These are phyloP conservation scores for Urophycis tenuis DNA, from an alignment of 2,797 vertebrate genomes.

Conservation along the genomic window DNA sequence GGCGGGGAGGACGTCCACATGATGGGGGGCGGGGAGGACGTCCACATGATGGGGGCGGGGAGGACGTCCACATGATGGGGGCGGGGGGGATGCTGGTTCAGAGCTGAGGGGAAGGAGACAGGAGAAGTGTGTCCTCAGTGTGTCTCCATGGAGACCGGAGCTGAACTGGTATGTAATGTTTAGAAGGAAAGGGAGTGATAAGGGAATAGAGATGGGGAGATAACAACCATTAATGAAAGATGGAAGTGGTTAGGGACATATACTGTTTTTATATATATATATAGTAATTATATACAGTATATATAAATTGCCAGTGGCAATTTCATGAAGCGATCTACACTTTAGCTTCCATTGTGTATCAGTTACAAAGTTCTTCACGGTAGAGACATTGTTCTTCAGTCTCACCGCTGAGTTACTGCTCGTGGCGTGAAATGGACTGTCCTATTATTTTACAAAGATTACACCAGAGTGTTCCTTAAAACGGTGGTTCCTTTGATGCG, in stretches of 20 bases:
- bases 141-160: too few relatives aligned
- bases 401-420: background rate
- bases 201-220: background rate
- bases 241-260: too few relatives aligned
- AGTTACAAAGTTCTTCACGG: background rate
- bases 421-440: background rate
- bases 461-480: background rate
- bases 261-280: too few relatives aligned
- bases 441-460: background rate
- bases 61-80: too few relatives aligned
- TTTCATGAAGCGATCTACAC: background rate
- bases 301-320: background rate
- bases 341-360: background rate
- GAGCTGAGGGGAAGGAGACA: too few relatives aligned
- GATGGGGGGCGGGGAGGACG: too few relatives aligned
- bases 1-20: too few relatives aligned
- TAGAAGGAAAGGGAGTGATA: background rate
- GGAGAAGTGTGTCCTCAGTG: too few relatives aligned
- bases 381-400: background rate
- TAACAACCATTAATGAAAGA: background rate
- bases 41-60: too few relatives aligned
- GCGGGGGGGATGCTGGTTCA: too few relatives aligned
- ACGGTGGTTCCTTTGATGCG: background rate
- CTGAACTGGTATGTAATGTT: too few relatives aligned
- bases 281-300: background rate